These are phyloP conservation scores for Saimiri boliviensis DNA, from an alignment of 2,113 vertebrate genomes.

Conservation along the genomic window DNA sequence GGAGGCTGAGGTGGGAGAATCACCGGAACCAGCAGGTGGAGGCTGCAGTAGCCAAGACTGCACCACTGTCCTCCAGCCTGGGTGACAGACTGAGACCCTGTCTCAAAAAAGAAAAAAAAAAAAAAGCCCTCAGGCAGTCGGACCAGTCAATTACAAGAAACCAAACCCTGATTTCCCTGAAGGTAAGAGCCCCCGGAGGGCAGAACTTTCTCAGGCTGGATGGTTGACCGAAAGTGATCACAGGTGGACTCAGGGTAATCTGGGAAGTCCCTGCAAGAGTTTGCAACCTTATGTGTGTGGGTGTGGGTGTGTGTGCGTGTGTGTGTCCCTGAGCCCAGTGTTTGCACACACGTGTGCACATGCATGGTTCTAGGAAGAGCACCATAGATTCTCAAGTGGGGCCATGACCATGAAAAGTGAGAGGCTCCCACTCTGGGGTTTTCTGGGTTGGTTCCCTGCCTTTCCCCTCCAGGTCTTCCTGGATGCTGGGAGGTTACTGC, in stretches of 20 bases:
- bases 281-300: accelerated
- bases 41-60: too few relatives aligned
- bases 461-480: neutral
- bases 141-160: neutral
- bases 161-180: neutral
- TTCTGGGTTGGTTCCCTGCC: neutral
- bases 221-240: accelerated
- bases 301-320: accelerated
- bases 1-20: too few relatives aligned
- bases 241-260: neutral
- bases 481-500: too few relatives aligned
- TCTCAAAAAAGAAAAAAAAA: neutral
- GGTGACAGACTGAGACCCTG: too few relatives aligned
- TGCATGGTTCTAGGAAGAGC: neutral
- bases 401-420: neutral
- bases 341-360: neutral
- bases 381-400: neutral
- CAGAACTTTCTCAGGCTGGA: too few relatives aligned
- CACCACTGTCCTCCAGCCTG: too few relatives aligned
- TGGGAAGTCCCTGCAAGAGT: neutral
- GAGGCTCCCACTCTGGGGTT: neutral
- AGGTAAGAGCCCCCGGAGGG: neutral
- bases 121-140: neutral
- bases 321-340: accelerated
- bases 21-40: too few relatives aligned